Conservation (phyloP, 2,113 vertebrate genomes). For the Sciurus niger region DNA sequence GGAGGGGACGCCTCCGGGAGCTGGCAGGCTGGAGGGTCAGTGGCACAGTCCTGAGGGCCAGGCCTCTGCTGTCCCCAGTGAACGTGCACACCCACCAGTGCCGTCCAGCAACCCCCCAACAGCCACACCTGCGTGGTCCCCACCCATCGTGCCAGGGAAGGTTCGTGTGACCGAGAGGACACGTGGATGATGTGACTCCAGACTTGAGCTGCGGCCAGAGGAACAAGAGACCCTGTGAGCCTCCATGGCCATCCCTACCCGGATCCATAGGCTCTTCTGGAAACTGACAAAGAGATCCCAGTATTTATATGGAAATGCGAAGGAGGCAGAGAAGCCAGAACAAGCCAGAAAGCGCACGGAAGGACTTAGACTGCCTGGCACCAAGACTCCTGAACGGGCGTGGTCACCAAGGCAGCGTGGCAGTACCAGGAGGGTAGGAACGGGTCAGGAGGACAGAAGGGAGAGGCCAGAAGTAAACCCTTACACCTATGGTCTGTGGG, state of each 20-base stretch:
- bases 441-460: not conserved
- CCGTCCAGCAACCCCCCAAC: not conserved
- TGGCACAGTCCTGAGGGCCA: not conserved
- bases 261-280: not conserved
- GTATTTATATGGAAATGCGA: not conserved
- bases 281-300: not conserved
- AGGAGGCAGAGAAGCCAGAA: not conserved
- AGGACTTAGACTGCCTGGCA: not conserved
- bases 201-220: not conserved
- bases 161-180: not conserved
- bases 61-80: not conserved
- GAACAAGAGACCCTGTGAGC: not conserved
- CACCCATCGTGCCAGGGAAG: fast-evolving
- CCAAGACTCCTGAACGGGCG: not conserved
- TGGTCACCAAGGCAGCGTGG: not conserved
- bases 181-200: not conserved
- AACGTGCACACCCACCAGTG: fast-evolving
- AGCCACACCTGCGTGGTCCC: fast-evolving
- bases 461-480: not conserved
- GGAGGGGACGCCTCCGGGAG: not conserved
- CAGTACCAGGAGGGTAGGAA: not conserved
- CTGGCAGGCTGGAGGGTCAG: not conserved
- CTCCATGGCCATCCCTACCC: not conserved
- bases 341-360: not conserved
- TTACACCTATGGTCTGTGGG: no score